These are phyloP conservation scores for Malacoctenus gilli DNA, from an alignment of 2,797 vertebrate species.

Conservation along the genomic window DNA sequence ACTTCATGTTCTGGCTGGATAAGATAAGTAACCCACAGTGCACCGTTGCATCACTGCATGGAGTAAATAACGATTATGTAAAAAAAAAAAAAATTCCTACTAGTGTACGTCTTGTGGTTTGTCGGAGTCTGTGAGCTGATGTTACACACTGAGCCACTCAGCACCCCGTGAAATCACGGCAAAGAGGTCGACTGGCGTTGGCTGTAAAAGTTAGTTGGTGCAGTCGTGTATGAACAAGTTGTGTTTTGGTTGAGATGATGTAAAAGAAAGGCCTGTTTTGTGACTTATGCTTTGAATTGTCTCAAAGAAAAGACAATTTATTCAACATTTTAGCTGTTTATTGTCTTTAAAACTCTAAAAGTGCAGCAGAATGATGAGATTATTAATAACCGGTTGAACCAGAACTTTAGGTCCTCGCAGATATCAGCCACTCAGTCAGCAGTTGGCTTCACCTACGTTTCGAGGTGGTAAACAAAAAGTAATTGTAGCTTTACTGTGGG, in stretches of 20 bases:
- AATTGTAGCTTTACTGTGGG: constrained; percentile 43
- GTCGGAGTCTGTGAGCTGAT: background rate
- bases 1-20: constrained; percentile 30
- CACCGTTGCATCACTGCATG: background rate
- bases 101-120: constrained; percentile 2
- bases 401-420: too few species aligned
- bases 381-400: too few species aligned
- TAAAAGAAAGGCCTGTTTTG: too few species aligned
- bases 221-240: too few species aligned
- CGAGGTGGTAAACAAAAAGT: constrained; percentile 31
- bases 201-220: too few species aligned
- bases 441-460: constrained; percentile 5
- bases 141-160: background rate
- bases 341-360: too few species aligned
- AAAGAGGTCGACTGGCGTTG: too few species aligned
- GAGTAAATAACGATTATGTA: background rate
- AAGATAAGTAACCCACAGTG: constrained; percentile 6
- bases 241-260: too few species aligned
- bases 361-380: too few species aligned
- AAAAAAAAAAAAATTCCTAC: background rate
- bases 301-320: too few species aligned
- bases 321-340: too few species aligned
- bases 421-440: background rate
- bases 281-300: too few species aligned
- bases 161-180: background rate